Conservation (phyloP, 2,888 invertebrate species). For the Polyommatus iphigenia region DNA sequence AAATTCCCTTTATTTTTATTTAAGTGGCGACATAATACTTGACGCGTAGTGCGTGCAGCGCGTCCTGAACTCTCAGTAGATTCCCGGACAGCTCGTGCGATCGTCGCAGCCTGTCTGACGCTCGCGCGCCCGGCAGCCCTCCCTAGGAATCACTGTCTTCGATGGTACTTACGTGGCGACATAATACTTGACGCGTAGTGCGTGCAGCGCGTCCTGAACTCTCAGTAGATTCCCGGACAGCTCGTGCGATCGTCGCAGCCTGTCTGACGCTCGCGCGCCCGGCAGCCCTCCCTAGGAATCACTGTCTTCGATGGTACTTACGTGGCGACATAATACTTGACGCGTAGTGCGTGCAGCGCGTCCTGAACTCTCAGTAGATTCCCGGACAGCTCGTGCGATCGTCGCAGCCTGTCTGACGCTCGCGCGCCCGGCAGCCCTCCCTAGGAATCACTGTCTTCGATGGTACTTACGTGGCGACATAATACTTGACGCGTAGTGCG, state of each 20-base stretch:
- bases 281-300: conserved; percentile 46
- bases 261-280: conserved; percentile 58
- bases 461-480: conserved; percentile 85
- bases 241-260: conserved; percentile 87
- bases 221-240: conserved; percentile 86
- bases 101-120: conserved; percentile 80
- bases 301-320: no score
- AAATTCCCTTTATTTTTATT: conserved; percentile 54
- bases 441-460: no score
- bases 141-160: conserved; percentile 40
- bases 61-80: conserved; percentile 83
- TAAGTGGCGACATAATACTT: conserved; percentile 90
- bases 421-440: no score
- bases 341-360: conserved; percentile 85
- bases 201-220: conserved; percentile 85
- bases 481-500: conserved; percentile 86
- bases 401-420: conserved; percentile 79
- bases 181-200: conserved; percentile 86
- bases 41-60: conserved; percentile 85
- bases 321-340: conserved; percentile 88
- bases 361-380: conserved; percentile 85
- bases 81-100: conserved; percentile 88
- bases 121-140: no score
- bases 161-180: conserved; percentile 83
- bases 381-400: conserved; percentile 87